Percentiles rank a stretch among this genome's conserved stretches.
Conservation (phyloP, 2,113 vertebrate genomes). For the Choloepus hoffmanni region DNA sequence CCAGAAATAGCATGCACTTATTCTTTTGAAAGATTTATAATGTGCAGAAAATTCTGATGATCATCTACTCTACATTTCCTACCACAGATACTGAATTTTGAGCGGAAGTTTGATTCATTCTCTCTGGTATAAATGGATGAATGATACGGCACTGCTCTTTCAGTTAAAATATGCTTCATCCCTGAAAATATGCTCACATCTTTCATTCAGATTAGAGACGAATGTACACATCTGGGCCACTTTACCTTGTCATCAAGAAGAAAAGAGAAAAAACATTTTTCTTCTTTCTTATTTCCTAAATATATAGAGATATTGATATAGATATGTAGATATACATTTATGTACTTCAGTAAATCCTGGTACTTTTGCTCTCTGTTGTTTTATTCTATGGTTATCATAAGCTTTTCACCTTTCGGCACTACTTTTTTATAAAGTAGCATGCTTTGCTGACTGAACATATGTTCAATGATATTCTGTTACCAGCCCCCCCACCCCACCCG, state of each 20-base stretch:
- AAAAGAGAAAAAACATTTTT: neutral
- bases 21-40: conserved; percentile 33
- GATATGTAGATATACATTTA: neutral
- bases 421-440: neutral
- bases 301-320: neutral
- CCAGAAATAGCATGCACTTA: neutral
- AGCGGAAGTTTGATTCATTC: conserved; percentile 42
- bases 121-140: conserved; percentile 52
- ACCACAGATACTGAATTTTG: neutral
- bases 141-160: conserved; percentile 55
- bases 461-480: neutral
- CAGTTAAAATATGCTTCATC: conserved; percentile 63
- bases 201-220: conserved; percentile 69
- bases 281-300: conserved; percentile 36
- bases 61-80: conserved; percentile 43
- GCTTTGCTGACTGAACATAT: neutral
- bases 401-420: neutral
- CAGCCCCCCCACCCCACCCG: too few relatives aligned
- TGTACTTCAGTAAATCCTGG: neutral
- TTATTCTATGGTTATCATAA: neutral
- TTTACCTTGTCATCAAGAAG: conserved; percentile 9
- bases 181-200: conserved; percentile 56
- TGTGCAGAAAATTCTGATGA: conserved; percentile 47
- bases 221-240: neutral
- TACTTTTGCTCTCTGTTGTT: neutral